phyloP scores from a whole-genome alignment of 2,113 vertebrate species.

The Osmerus mordax region DNA sequence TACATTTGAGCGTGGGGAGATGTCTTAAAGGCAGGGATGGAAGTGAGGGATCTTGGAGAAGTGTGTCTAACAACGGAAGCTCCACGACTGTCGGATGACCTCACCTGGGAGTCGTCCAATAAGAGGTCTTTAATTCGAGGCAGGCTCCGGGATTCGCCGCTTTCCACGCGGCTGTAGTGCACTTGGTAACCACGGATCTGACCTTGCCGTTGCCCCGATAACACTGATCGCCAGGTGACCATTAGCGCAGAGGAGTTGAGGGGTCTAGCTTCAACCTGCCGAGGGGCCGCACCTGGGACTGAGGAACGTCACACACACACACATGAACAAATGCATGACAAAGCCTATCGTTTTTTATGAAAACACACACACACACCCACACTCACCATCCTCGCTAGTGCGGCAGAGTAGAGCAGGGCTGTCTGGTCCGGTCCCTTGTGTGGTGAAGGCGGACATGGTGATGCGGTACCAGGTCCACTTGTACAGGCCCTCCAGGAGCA shows the following conservation, averaged over 20 bases:
- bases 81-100: constrained; percentile 13
- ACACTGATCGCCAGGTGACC: constrained; percentile 86
- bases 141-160: constrained; percentile 81
- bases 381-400: constrained; percentile 90
- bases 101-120: constrained; percentile 91
- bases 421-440: constrained; percentile 82
- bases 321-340: not conserved
- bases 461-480: constrained; percentile 95
- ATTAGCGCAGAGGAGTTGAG: constrained; percentile 87
- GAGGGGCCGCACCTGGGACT: constrained; percentile 89
- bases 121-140: constrained; percentile 90
- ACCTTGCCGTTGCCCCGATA: constrained; percentile 84
- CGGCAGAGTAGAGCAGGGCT: constrained; percentile 82
- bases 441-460: constrained; percentile 80
- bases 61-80: not conserved
- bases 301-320: constrained; percentile 1
- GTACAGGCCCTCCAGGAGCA: constrained; percentile 82
- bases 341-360: not conserved
- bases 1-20: not conserved
- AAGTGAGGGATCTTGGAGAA: too few species aligned
- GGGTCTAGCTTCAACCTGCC: constrained; percentile 87
- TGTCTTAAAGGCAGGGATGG: too few species aligned
- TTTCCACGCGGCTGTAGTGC: constrained; percentile 84
- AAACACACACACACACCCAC: constrained; percentile 3
- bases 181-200: constrained; percentile 94